Evolutionary conservation across 2,888 invertebrate genomes (phyloP), one percentile per base, ranked within the genome.

Genomic region (Harmothoe impar): DNA sequence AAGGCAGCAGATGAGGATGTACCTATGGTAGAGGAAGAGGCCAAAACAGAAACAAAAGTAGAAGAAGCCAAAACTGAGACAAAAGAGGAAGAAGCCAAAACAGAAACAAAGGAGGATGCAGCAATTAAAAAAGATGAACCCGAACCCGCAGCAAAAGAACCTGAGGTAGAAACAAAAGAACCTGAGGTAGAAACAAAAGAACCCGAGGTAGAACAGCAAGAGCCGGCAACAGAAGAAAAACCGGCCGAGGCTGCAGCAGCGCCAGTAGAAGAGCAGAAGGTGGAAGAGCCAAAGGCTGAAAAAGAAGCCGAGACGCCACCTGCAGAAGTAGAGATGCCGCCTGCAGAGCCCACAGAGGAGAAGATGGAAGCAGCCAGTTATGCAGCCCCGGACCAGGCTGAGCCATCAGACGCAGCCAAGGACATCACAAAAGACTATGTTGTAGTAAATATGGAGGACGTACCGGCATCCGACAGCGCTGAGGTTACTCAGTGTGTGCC

Each of bases 401-500:
- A 35, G 88, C n/a, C 43, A 81, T 25, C 81, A 89, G 17, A 35
- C 51, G 88, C 91, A 29, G 88, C 51, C 56, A n/a, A 72, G n/a
- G 91, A 78, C 7, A 68, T 52, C 7, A n/a, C 77, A 7, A 92
- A 94, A 54, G 94, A 94, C 33, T 94, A 93, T 93, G 94, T 94
- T 88, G 93, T 94, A 52, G 92, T 94, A 81, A 93, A 93, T 91
- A 94, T 93, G 92, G 91, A 91, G 56, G 94, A 94, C 91, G 93
- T 94, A 23, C 94, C 94, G 43, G 91, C 92, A 51, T 89, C 93
- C 35, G 92, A 94, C 88, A 94, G 94, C 91, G 86, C 90, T 29
- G 93, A 94, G 89, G 94, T 94, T n/a, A 52, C 91, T 43, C 91
- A 92, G 20, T 92, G 93, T 91, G 89, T 93, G 68, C 94, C 94